Evolutionary conservation across 2,888 invertebrate species (phyloP), one percentile per base, ranked within the genome.

Genomic region (Mayetiola destructor): DNA sequence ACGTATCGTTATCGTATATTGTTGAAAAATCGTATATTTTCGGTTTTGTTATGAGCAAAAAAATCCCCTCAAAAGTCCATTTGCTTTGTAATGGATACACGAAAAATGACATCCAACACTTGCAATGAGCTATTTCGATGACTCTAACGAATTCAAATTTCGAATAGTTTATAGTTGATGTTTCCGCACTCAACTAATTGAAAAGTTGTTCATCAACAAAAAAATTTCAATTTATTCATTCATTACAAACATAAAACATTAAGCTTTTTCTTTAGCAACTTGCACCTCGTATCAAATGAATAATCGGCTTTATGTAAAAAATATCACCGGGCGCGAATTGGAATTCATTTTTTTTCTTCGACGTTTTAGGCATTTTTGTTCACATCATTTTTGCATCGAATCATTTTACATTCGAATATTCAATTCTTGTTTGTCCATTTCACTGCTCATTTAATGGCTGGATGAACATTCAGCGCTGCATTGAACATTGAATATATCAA

Each of bases 101-200:
- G 4, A 39, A 39, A n/a, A 39, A n/a, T n/a, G 8, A 18, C 36
- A 36, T 20, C 16, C 18, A 39, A 12, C 39, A 5, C 42, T n/a
- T n/a, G n/a, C n/a, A n/a, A n/a, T 6, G 48, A n/a, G 27, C 48
- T 48, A n/a, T 40, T 21, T 40, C 40, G 23, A 40, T 48, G 6
- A 48, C 16, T n/a, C n/a, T n/a, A n/a, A n/a, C n/a, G n/a, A n/a
- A n/a, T n/a, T n/a, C n/a, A n/a, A n/a, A n/a, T n/a, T n/a, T n/a
- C n/a, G 48, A 2, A 48, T 23, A 42, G 2, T 9, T 10, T 14
- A 8, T 10, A 27, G 48, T 8, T 48, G 48, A 27, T 48, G 48
- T 48, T 48, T 27, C 48, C 48, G 27, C 27, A n/a, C n/a, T n/a
- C n/a, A 16, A 27, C 48, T 48, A 27, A 48, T 48, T 48, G 27